Percentiles rank a stretch among this genome's conserved stretches.
Conservation (phyloP, 2,888 invertebrate genomes). For the Unio pictorum region DNA sequence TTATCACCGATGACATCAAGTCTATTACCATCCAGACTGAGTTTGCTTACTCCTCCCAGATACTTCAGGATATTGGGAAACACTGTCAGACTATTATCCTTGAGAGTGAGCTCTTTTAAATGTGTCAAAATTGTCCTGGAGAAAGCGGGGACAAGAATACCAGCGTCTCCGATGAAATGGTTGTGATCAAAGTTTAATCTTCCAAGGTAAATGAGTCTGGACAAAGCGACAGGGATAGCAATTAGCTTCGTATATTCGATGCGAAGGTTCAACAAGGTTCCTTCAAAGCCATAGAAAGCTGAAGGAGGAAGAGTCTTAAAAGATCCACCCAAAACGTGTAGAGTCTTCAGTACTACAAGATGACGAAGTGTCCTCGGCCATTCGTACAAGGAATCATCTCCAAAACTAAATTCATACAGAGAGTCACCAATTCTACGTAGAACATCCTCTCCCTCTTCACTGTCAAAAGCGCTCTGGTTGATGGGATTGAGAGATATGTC, state of each 20-base stretch:
- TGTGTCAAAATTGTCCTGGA: constrained; percentile 15
- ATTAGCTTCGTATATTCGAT: constrained; percentile 33
- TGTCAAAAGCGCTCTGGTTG: constrained; percentile 6
- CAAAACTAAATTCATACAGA: constrained; percentile 36
- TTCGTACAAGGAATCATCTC: constrained; percentile 12
- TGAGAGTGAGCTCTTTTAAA: constrained; percentile 21
- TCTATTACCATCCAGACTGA: constrained; percentile 32
- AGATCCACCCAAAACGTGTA: constrained; percentile 30
- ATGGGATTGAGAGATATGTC: constrained; percentile 31
- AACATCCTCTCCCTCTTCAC: constrained; percentile 15
- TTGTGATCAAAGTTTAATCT: constrained; percentile 44
- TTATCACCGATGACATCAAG: constrained; percentile 38
- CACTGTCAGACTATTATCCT: constrained; percentile 33
- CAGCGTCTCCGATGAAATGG: constrained; percentile 27
- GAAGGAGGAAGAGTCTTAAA: constrained; percentile 25
- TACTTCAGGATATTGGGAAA: constrained; percentile 36
- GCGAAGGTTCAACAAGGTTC: constrained; percentile 29
- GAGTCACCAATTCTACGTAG: constrained; percentile 31
- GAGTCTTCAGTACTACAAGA: constrained; percentile 19
- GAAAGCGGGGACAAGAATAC: constrained; percentile 40
- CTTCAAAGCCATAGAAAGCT: constrained; percentile 41
- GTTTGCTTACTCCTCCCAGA: constrained; percentile 22
- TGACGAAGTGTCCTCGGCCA: constrained; percentile 38
- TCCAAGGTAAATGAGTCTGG: constrained; percentile 18
- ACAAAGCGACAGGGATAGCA: constrained; percentile 32